Base-by-base conservation (phyloP, 30 jellyfish, hydroid and myxozoan species). In the Pseudorhiza aurosa region DNA sequence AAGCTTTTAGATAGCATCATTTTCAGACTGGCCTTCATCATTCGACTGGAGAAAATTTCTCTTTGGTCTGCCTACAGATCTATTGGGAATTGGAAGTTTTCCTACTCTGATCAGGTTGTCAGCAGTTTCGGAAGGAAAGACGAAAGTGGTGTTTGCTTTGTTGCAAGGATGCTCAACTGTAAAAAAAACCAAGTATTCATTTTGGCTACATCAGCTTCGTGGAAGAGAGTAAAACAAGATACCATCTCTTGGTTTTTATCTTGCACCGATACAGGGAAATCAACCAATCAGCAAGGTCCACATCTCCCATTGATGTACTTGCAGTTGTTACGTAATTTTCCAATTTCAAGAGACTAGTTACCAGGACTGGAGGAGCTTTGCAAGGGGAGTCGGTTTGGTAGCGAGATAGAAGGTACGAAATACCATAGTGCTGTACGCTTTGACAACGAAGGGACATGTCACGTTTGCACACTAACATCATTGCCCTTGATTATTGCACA, bases 261-360 rank as follows among this genome's bases (percentile, higher is more conserved):
- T 36, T 35, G 40, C 47, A 68, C 35, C 95, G 55, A 71, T 75
- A 85, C 75, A 85, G 32, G 10, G 94, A 72, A 40, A 85, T 85
- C 35, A 65, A 72, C 88, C 49, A 68, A 31, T 82, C 94, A 14
- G 94, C 94, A 58, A 84, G 68, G 68, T 84, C 96, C 44, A 72
- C 96, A 25, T 85, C 91, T 11, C 96, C 84, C 90, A 84, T 84
- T 49, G 63, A 49, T 49, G n/a, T n/a, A n/a, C n/a, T n/a, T n/a
- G n/a, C n/a, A n/a, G n/a, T n/a, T n/a, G n/a, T n/a, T n/a, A n/a
- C n/a, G n/a, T n/a, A n/a, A n/a, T n/a, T n/a, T n/a, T n/a, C n/a
- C n/a, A n/a, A n/a, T n/a, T n/a, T n/a, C n/a, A n/a, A n/a, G n/a
- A n/a, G n/a, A n/a, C n/a, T n/a, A n/a, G n/a, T n/a, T n/a, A n/a